These are phyloP conservation scores for Peromyscus nudipes DNA, from an alignment of 2,797 vertebrate species.

Conservation along the genomic window DNA sequence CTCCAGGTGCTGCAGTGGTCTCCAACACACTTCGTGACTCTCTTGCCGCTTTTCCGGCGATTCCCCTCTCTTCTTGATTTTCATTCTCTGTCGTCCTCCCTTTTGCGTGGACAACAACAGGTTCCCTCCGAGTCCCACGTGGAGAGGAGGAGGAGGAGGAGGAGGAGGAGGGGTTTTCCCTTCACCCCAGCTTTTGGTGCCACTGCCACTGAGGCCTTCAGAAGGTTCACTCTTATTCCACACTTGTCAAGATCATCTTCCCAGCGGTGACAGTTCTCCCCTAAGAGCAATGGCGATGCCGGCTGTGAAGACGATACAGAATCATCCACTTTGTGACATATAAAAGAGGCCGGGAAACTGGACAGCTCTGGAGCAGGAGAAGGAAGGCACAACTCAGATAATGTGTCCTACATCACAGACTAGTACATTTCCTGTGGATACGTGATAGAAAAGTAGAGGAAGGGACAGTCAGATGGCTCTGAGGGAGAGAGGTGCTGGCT, in stretches of 20 bases:
- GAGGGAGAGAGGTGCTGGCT: not conserved
- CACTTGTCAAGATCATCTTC: constrained; percentile 44
- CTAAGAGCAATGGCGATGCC: constrained; percentile 56
- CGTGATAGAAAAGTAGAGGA: constrained; percentile 5
- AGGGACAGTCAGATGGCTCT: not conserved
- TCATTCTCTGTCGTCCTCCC: not conserved
- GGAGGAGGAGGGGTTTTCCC: not conserved
- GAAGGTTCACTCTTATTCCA: not conserved
- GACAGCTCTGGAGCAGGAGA: not conserved
- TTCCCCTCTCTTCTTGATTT: not conserved
- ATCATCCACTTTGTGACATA: constrained; percentile 48
- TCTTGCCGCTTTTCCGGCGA: not conserved
- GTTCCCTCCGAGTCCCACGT: not conserved
- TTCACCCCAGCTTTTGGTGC: not conserved
- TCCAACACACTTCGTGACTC: not conserved
- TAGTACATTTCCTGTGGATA: not conserved
- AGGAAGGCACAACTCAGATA: constrained; percentile 19
- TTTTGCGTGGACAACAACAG: not conserved
- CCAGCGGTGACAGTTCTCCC: constrained; percentile 27
- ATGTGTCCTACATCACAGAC: not conserved
- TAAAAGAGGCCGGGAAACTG: constrained; percentile 34
- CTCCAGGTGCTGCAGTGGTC: not conserved
- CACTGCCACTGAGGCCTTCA: not conserved
- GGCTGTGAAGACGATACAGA: constrained; percentile 56
- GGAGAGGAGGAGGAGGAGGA: not conserved